phyloP scores from a whole-genome alignment of 1,140 invertebrate species.

The Drosophila virilis region DNA sequence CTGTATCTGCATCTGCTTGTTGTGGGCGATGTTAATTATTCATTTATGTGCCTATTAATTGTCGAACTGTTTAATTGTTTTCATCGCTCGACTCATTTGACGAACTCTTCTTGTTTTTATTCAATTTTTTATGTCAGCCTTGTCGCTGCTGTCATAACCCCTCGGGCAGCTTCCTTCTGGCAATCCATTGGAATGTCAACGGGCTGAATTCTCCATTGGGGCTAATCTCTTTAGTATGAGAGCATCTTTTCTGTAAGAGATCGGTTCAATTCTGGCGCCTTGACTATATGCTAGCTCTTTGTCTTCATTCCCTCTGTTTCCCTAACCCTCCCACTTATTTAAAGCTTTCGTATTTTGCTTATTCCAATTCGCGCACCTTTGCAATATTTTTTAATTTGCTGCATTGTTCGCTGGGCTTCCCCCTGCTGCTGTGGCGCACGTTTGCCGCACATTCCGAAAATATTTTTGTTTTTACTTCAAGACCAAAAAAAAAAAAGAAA shows the following conservation, averaged over 20 bases:
- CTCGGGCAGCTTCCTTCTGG: no score
- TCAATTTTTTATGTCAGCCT: background rate
- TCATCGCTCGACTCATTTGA: background rate
- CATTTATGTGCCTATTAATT: conserved; percentile 17
- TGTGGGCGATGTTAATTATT: conserved; percentile 24
- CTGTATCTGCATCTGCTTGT: background rate
- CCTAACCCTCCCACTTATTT: background rate
- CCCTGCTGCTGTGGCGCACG: conserved; percentile 4
- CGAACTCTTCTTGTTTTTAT: background rate
- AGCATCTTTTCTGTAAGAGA: no score
- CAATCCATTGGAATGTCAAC: no score
- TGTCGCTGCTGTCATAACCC: background rate
- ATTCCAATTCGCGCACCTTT: conserved; percentile 36
- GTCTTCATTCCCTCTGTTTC: no score
- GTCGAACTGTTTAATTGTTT: conserved; percentile 36
- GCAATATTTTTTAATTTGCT: conserved; percentile 54
- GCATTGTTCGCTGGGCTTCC: conserved; percentile 27
- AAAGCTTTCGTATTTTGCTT: conserved; percentile 28
- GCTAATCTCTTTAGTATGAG: no score
- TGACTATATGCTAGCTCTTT: no score
- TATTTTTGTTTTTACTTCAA: conserved; percentile 58
- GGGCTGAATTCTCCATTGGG: no score
- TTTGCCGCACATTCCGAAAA: conserved; percentile 57
- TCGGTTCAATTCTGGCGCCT: no score
- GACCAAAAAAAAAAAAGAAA: conserved; percentile 16